phyloP scores from a whole-genome alignment of 2,113 vertebrate species.

The Gymnarchus niloticus region DNA sequence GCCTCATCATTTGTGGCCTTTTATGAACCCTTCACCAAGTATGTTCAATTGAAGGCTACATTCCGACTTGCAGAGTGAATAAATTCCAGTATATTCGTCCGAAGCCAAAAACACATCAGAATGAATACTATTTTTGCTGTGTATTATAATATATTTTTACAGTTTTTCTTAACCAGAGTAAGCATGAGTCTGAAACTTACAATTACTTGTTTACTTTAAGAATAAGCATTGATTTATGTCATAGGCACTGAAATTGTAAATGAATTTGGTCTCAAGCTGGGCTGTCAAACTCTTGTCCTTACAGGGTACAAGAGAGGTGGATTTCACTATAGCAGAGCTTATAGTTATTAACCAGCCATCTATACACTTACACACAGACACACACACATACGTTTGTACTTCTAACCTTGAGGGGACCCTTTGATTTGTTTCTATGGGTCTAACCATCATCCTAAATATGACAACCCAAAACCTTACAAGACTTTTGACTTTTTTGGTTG shows the following conservation, averaged over 20 bases:
- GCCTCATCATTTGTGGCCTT: no score
- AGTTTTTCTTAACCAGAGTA: background rate
- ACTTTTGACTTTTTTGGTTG: no score
- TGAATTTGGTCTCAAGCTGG: background rate
- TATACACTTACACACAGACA: background rate
- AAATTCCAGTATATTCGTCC: no score
- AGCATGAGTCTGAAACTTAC: background rate
- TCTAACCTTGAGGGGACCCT: no score
- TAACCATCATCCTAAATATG: no score
- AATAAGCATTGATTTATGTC: background rate
- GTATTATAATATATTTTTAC: background rate
- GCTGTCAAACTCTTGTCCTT: background rate
- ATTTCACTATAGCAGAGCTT: background rate
- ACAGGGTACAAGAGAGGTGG: background rate
- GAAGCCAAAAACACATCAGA: background rate
- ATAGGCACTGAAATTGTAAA: background rate
- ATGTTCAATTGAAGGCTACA: no score
- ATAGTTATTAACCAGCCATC: background rate
- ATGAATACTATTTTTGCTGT: background rate
- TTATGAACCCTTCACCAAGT: no score
- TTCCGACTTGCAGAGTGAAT: no score
- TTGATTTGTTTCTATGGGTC: no score
- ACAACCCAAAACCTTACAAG: no score
- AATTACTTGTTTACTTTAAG: background rate
- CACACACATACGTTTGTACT: no score